These are phyloP conservation scores for Odontomachus brunneus DNA, from an alignment of 1,140 invertebrate genomes.

Conservation along the genomic window DNA sequence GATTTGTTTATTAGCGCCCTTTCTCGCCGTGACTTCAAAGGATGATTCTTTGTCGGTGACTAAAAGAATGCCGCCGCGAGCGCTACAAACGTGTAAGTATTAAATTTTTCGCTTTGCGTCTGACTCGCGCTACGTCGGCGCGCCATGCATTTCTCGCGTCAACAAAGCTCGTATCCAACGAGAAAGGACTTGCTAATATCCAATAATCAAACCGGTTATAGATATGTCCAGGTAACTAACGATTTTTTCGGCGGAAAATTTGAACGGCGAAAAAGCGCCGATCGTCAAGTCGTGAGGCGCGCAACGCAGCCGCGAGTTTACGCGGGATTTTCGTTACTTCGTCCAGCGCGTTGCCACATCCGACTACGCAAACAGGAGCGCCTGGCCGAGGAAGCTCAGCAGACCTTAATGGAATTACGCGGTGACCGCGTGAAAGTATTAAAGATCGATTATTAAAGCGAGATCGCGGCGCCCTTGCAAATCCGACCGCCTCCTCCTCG, in stretches of 20 bases:
- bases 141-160: not conserved
- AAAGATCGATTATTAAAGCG: conserved; percentile 57
- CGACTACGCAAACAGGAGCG: conserved; percentile 27
- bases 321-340: not conserved
- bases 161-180: not conserved
- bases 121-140: no score
- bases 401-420: conserved; percentile 54
- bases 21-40: conserved; percentile 37
- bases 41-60: conserved; percentile 6
- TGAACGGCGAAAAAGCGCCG: no score
- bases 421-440: conserved; percentile 41
- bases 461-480: conserved; percentile 26
- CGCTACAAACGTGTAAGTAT: not conserved
- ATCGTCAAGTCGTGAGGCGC: no score
- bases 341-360: not conserved
- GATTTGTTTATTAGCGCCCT: conserved; percentile 46
- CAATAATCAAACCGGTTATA: no score
- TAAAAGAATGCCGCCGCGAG: not conserved
- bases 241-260: no score
- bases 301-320: not conserved
- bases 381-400: not conserved
- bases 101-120: not conserved
- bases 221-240: no score
- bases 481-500: conserved; percentile 25
- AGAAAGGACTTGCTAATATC: not conserved